These are phyloP conservation scores for Pteruthius melanotis DNA, from an alignment of 2,113 vertebrate genomes.

Conservation along the genomic window DNA sequence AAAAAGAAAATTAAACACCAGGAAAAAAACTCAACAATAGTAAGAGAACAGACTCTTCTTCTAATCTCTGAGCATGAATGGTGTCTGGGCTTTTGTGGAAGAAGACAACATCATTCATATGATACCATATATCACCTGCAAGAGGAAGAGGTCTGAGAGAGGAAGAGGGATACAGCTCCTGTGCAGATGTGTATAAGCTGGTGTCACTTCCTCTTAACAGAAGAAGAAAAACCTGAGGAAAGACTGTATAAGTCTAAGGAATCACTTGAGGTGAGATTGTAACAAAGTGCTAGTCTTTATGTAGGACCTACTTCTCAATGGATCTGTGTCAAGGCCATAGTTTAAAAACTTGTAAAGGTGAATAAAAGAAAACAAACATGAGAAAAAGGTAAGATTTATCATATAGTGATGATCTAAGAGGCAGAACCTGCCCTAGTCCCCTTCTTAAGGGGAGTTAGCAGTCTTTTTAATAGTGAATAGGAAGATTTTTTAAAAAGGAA, in stretches of 20 bases:
- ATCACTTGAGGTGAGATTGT: background rate
- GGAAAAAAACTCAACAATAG: background rate
- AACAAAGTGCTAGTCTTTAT: background rate
- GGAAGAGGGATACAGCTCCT: background rate
- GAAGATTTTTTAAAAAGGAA: background rate
- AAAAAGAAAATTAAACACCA: background rate
- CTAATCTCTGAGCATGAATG: background rate
- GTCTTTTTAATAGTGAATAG: background rate
- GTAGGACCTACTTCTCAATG: background rate
- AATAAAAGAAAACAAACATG: background rate
- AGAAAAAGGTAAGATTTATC: background rate
- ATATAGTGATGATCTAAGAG: background rate
- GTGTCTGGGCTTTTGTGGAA: background rate
- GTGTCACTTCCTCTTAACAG: background rate
- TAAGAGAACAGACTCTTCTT: background rate
- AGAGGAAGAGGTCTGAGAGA: background rate
- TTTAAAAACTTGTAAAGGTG: background rate
- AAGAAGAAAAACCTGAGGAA: background rate
- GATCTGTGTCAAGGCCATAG: background rate
- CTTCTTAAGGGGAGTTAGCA: background rate
- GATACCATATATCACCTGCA: background rate
- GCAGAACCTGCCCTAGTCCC: background rate
- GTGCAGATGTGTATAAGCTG: background rate
- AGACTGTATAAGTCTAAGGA: background rate
- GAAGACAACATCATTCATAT: background rate